Base-by-base conservation (phyloP, 2,113 vertebrate species). In the Macquaria ambigua region DNA sequence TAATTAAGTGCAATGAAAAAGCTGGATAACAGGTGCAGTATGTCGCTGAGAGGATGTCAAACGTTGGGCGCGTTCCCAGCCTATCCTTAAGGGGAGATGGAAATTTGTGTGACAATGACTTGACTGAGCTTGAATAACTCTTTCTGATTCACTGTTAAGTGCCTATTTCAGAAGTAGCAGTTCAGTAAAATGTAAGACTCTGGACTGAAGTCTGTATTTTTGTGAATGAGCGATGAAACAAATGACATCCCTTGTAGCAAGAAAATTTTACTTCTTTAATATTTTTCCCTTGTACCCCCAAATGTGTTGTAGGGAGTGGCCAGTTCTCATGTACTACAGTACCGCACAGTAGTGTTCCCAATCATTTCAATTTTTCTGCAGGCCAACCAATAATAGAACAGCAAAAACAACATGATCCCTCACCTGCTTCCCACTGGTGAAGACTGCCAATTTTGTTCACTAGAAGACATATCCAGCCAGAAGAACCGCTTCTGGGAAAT, bases 11-110 rank as follows among this genome's bases (percentile, higher is more conserved):
- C 52, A 3, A 1, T 43, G 78, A 86, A 81, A 86, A 86, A 68
- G 56, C 80, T 48, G 83, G 77, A 66, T 43, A 84, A 70, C 85
- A 86, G 91, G 89, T 90, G 83, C 77, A 31, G 87, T 20, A 5
- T 82, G 74, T 72, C 48, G 59, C 79, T 50, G 82, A 37, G 70
- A 77, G 61, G 75, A 78, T 55, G 73, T 81, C 83, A 81, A 43
- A 37, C 8, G 46, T 74, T 87, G 82, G 82, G 48, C 1, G 28
- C 2, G 12, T 61, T 92, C 82, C 82, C 79, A 87, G 84, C 7
- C 11, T 3, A 11, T 80, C 74, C 74, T 74, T 76, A 9, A 82
- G 80, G 82, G 77, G 31, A 85, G 74, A 79, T 31, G 39, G 58
- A 74, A 82, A 77, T 66, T 72, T 37, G 41, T 34, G 73, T 41